Evolutionary conservation across 2,797 vertebrate species (phyloP), one percentile per base, ranked within the genome.

Genomic region (Acridotheres tristis): DNA sequence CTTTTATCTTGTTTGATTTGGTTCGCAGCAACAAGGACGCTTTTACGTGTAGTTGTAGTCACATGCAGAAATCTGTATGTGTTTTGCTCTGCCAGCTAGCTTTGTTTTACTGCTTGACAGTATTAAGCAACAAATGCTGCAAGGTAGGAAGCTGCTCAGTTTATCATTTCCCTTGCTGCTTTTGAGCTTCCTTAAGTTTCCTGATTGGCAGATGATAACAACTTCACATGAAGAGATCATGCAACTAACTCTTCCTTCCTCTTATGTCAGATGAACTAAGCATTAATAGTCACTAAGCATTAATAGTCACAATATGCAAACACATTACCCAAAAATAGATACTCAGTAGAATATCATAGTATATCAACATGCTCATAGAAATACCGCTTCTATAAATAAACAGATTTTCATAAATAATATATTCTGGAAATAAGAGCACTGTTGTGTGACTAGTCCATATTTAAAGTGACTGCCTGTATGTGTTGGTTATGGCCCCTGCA

Each of bases 221-320:
- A 83, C 48, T 93, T 96, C 88, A 23, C 47, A 3, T 0, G 34
- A 86, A 86, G 51, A 84, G 47, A 20, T 68, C 26, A 11, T 2
- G 69, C 73, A 88, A 84, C 40, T 48, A 47, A 34, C 65, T 27
- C 78, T 89, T 94, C 66, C 93, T 96, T 96, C 94, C 96, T 88
- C 26, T 71, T 81, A 6, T 25, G 5, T 32, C 32, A 26, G n/a
- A 71, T 65, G 25, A 62, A 61, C 38, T 50, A 26, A 77, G 42
- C 21, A 53, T 42, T 62, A 38, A 51, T n/a, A 65, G 17, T 14
- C 32, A 63, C 48, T 50, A 26, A 77, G 42, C 21, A 53, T 42
- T 62, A 38, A 51, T n/a, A 65, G 17, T 14, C 32, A 63, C 48
- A 58, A 29, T 27, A n/a, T 26, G 20, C 36, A 71, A 80, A 68